phyloP scores from a whole-genome alignment of 2,797 vertebrate species.

The Phoeniculus purpureus region DNA sequence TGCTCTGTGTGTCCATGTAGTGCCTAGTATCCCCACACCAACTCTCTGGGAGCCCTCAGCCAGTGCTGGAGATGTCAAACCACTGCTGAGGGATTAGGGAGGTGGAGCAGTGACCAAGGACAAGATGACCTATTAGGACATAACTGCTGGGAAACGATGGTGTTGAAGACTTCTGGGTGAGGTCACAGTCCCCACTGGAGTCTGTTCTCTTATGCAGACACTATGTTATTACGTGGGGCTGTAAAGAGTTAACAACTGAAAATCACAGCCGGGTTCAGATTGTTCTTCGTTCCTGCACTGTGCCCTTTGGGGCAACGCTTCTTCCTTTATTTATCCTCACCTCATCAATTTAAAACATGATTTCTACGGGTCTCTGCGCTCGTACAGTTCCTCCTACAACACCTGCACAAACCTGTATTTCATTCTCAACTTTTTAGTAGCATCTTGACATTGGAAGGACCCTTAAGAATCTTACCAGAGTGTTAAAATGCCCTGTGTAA shows the following conservation, averaged over 20 bases:
- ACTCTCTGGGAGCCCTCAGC: too few species aligned
- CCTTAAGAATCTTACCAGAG: background rate
- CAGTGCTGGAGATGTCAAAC: too few species aligned
- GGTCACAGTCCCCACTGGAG: background rate
- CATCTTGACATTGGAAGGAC: background rate
- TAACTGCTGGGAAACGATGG: background rate
- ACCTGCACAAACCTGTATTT: background rate
- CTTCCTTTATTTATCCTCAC: background rate
- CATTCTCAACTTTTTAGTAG: background rate
- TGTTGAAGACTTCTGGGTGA: background rate
- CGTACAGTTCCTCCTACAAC: background rate
- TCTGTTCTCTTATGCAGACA: background rate
- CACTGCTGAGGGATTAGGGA: too few species aligned
- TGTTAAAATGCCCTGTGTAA: background rate
- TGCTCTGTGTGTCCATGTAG: too few species aligned
- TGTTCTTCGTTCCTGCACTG: background rate
- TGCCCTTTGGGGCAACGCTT: background rate
- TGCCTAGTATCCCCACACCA: too few species aligned
- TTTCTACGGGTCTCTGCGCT: background rate
- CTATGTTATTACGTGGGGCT: accelerated
- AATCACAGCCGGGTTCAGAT: background rate
- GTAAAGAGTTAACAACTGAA: background rate
- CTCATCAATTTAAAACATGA: background rate
- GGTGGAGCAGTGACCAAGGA: too few species aligned
- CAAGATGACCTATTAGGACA: background rate